These are phyloP conservation scores for Pantherophis alleghaniensis DNA, from an alignment of 2,797 vertebrate genomes.

Conservation along the genomic window DNA sequence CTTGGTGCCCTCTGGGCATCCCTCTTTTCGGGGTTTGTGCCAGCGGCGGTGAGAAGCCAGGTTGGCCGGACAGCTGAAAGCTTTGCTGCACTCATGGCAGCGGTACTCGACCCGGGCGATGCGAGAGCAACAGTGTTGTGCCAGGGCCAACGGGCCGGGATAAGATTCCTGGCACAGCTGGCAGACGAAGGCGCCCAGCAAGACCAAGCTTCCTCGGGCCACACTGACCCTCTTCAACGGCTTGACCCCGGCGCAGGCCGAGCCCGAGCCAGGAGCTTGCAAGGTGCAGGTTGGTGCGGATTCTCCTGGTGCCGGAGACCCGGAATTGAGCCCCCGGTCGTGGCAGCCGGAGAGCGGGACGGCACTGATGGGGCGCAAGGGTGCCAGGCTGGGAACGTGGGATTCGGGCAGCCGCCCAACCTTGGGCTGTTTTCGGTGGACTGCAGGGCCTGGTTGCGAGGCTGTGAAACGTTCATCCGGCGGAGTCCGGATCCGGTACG, in stretches of 20 bases:
- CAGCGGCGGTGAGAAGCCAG: conserved; percentile 70
- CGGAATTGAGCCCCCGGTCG: conserved; percentile 36
- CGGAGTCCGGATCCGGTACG: conserved; percentile 56
- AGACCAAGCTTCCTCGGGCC: conserved; percentile 13
- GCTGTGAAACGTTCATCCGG: not conserved
- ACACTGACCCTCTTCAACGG: conserved; percentile 51
- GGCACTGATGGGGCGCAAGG: conserved; percentile 51
- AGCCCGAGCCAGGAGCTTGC: conserved; percentile 59
- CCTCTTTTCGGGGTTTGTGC: conserved; percentile 61
- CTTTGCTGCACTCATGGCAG: conserved; percentile 70
- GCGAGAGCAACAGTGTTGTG: conserved; percentile 68
- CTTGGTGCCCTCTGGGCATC: conserved; percentile 5
- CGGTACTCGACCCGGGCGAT: conserved; percentile 70
- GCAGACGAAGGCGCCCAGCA: conserved; percentile 62
- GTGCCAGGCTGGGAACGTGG: not conserved
- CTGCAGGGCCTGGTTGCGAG: not conserved
- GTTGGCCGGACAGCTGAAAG: conserved; percentile 71
- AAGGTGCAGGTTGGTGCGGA: conserved; percentile 37
- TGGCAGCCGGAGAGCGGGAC: conserved; percentile 13
- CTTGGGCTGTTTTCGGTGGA: not conserved
- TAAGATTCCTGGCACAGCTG: conserved; percentile 68
- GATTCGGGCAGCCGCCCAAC: not conserved
- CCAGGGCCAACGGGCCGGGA: conserved; percentile 63
- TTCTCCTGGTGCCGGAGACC: conserved; percentile 38
- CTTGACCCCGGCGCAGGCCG: conserved; percentile 61